Evolutionary conservation across 2,113 vertebrate species (phyloP).

Genomic region (Tapirus terrestris): DNA sequence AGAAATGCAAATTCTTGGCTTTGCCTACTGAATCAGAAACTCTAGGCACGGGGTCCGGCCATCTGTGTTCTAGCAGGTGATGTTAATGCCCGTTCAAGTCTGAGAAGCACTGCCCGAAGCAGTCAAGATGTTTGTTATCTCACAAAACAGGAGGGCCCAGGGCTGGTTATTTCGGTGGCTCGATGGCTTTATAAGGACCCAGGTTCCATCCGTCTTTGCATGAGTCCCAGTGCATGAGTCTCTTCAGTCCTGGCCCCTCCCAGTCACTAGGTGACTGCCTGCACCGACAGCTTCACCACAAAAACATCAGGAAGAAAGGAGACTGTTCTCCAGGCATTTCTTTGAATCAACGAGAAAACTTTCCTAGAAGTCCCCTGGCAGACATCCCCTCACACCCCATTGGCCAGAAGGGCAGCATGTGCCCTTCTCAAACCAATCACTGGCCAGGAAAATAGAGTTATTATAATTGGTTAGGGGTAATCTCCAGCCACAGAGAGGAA

Average conservation of each 20-base stretch:
- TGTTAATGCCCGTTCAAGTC: background rate
- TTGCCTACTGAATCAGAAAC: background rate
- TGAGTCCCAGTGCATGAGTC: fast-evolving
- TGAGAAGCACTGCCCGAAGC: background rate
- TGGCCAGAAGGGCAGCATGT: background rate
- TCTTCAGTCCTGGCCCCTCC: background rate
- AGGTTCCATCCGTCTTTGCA: background rate
- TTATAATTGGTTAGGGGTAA: background rate
- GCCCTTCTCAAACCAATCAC: background rate
- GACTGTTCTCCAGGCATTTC: background rate
- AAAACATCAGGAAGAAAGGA: background rate
- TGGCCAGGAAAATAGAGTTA: background rate
- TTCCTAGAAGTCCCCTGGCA: background rate
- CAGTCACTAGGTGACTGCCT: background rate
- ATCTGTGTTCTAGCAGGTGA: background rate
- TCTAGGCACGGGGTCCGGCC: background rate
- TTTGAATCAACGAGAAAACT: slow-evolving; percentile 19
- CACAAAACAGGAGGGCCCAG: background rate
- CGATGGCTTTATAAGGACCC: background rate
- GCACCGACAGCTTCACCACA: background rate
- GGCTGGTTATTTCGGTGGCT: background rate
- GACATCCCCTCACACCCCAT: background rate
- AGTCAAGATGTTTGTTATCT: background rate
- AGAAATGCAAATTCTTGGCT: background rate
- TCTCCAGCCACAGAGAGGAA: background rate